Percentiles rank a stretch among this genome's conserved stretches.
phyloP scores from a whole-genome alignment of 2,797 vertebrate genomes.

The Aldrovandia affinis region DNA sequence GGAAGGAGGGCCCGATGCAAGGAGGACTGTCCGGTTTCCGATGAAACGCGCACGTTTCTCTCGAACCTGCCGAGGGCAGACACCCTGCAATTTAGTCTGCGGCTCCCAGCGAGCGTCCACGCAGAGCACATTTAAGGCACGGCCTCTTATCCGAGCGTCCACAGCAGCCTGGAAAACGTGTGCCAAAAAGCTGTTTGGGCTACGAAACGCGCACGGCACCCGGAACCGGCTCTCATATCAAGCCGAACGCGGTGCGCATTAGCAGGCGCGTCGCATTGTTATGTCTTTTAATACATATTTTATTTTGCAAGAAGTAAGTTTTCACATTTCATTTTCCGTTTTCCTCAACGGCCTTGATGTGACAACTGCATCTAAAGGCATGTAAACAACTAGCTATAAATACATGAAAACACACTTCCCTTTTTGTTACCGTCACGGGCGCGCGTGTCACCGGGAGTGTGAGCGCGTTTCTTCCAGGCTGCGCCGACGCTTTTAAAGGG shows the following conservation, averaged over 20 bases:
- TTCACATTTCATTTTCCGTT: slow-evolving; percentile 57
- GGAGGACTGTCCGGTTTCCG: background rate
- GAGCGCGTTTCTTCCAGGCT: slow-evolving; percentile 43
- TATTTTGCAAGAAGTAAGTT: slow-evolving; percentile 43
- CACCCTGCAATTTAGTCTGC: background rate
- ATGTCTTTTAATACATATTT: slow-evolving; percentile 55
- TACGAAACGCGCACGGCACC: slow-evolving; percentile 28
- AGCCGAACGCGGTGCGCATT: slow-evolving; percentile 39
- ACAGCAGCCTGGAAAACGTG: background rate
- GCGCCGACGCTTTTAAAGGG: slow-evolving; percentile 29
- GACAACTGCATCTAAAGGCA: slow-evolving; percentile 59
- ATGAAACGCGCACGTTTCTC: background rate
- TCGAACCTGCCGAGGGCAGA: background rate
- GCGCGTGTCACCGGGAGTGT: slow-evolving; percentile 42
- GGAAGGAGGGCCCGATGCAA: background rate
- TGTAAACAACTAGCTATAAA: slow-evolving; percentile 75
- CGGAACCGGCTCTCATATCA: slow-evolving; percentile 5
- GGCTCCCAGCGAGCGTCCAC: background rate
- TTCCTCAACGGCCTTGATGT: slow-evolving; percentile 66
- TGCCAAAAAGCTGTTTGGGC: background rate
- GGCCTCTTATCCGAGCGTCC: background rate
- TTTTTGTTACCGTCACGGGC: slow-evolving; percentile 67
- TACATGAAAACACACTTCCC: slow-evolving; percentile 68
- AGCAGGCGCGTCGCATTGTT: slow-evolving; percentile 39
- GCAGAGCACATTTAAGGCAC: background rate